Evolutionary conservation across 2,113 vertebrate genomes (phyloP).

Genomic region (Semnopithecus entellus): DNA sequence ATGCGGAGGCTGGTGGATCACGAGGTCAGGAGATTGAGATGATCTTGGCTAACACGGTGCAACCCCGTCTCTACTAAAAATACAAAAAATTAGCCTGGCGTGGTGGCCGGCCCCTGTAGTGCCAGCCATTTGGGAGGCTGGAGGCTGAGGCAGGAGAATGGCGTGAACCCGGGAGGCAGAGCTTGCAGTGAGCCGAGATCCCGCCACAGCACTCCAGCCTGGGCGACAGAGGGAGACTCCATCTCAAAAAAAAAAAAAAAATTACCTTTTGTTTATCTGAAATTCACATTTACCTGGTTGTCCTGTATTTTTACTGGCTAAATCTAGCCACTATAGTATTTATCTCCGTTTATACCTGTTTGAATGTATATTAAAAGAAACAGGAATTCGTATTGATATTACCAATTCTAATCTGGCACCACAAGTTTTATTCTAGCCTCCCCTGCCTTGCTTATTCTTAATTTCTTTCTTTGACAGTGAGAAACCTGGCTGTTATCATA

Average conservation of each 20-base stretch:
- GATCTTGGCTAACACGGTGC: no score
- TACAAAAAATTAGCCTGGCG: no score
- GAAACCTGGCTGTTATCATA: background rate
- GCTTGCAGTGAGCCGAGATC: no score
- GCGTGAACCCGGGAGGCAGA: no score
- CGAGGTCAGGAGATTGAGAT: no score
- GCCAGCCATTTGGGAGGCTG: no score
- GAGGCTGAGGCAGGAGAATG: no score
- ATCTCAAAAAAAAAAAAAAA: background rate
- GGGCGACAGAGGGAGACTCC: no score
- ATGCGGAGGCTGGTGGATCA: no score
- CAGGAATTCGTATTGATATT: background rate
- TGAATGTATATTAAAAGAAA: background rate
- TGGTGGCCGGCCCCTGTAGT: no score
- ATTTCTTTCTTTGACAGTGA: background rate
- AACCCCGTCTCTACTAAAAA: no score
- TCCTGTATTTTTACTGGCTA: background rate
- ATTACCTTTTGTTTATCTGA: background rate
- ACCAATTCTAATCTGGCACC: background rate
- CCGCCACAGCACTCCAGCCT: no score
- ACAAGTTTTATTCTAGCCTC: background rate
- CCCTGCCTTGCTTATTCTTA: background rate
- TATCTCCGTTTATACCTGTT: background rate
- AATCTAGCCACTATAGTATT: background rate
- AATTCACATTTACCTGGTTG: background rate